Conservation (phyloP, 2,888 invertebrate species). For the Stenichneumon culpator region DNA sequence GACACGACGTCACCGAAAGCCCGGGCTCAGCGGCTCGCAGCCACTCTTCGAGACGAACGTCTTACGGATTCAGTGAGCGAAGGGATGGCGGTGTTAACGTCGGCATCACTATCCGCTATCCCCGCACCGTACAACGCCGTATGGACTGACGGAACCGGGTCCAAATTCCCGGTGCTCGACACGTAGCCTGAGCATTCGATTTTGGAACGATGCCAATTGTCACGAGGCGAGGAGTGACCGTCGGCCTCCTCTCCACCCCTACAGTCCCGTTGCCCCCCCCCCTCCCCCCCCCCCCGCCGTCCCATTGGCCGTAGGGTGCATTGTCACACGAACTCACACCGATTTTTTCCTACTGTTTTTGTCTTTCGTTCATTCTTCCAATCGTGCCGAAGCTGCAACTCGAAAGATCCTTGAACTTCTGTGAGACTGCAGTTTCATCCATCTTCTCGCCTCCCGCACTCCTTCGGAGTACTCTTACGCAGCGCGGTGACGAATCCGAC, state of each 20-base stretch:
- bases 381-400: neutral
- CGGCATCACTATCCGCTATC: constrained; percentile 34
- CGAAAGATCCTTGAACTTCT: neutral
- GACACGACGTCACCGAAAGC: constrained; percentile 2
- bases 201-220: constrained; percentile 62
- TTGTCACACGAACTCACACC: neutral
- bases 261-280: neutral
- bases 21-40: neutral
- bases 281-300: neutral
- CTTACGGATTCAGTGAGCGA: constrained; percentile 12
- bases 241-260: neutral
- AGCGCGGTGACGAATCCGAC: no score
- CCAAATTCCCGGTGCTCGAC: constrained; percentile 42
- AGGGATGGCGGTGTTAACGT: constrained; percentile 21
- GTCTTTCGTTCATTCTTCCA: neutral
- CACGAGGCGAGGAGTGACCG: constrained; percentile 33
- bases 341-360: neutral
- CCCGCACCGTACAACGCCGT: neutral
- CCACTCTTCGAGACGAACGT: neutral
- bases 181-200: constrained; percentile 40
- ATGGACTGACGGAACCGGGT: constrained; percentile 41
- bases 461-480: no score
- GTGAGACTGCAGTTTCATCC: no score
- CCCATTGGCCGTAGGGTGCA: neutral
- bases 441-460: no score